Evolutionary conservation across 2,113 vertebrate genomes (phyloP).

Genomic region (Montifringilla adamsi): DNA sequence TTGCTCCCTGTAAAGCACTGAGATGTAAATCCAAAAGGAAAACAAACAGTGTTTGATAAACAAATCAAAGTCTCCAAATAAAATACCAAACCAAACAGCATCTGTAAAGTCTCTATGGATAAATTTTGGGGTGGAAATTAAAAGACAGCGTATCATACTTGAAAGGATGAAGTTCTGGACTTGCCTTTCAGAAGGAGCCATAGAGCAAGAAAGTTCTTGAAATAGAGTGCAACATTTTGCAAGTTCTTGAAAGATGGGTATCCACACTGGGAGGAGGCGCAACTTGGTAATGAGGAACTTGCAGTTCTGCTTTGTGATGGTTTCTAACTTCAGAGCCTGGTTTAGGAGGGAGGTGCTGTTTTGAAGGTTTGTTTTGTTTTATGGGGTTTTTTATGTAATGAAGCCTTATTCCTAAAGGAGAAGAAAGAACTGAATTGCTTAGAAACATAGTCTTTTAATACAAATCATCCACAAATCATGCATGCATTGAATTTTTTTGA

Average conservation of each 20-base stretch:
- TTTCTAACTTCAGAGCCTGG: not conserved
- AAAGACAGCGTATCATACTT: not conserved
- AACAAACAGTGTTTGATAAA: not conserved
- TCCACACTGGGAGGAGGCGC: not conserved
- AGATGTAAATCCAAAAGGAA: not conserved
- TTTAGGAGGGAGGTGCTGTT: not conserved
- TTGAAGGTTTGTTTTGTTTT: not conserved
- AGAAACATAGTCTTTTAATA: not conserved
- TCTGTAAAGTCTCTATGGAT: not conserved
- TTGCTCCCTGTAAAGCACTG: not conserved
- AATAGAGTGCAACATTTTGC: not conserved
- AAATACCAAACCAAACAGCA: not conserved
- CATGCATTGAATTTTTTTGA: not conserved
- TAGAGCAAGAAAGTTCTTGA: not conserved
- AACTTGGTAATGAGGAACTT: not conserved
- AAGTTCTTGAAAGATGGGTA: not conserved
- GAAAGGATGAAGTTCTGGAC: not conserved
- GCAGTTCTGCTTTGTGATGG: not conserved
- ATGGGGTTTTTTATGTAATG: not conserved
- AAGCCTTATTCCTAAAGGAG: not conserved
- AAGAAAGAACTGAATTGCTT: not conserved
- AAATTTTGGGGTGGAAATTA: not conserved
- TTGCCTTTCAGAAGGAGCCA: not conserved
- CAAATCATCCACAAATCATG: not conserved
- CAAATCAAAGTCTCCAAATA: not conserved